These are phyloP conservation scores for Typhlomys cinereus DNA, from an alignment of 2,113 vertebrate genomes.

Conservation along the genomic window DNA sequence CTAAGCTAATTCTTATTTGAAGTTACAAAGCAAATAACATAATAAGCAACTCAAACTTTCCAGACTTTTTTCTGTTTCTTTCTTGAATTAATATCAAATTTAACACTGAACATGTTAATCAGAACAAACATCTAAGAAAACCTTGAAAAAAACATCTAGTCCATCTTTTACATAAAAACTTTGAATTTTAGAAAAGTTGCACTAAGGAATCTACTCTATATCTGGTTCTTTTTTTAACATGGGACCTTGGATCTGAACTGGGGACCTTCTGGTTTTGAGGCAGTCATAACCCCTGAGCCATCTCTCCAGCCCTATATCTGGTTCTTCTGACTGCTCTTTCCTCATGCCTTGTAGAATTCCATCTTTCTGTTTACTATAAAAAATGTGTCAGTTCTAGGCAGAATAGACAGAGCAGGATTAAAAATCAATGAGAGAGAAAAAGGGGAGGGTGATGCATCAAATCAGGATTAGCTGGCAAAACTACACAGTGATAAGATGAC, in stretches of 20 bases:
- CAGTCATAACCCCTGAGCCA: too few relatives aligned
- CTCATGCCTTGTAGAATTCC: neutral
- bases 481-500: neutral
- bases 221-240: too few relatives aligned
- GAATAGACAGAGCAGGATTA: slow-evolving; percentile 18
- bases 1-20: neutral
- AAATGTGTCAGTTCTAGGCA: neutral
- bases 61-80: neutral
- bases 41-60: neutral
- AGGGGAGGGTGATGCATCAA: neutral
- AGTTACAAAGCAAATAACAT: slow-evolving; percentile 34
- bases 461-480: neutral
- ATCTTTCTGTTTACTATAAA: neutral
- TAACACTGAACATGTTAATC: neutral
- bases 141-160: neutral
- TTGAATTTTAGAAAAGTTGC: neutral
- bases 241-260: too few relatives aligned
- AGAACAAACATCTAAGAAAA: neutral
- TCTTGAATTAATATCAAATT: slow-evolving; percentile 1
- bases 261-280: too few relatives aligned
- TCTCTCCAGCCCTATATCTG: neutral
- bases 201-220: neutral
- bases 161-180: neutral
- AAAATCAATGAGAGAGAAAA: slow-evolving; percentile 5
- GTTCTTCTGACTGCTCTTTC: neutral